These are phyloP conservation scores for Acronicta leporina DNA, from an alignment of 2,888 invertebrate genomes.

Conservation along the genomic window DNA sequence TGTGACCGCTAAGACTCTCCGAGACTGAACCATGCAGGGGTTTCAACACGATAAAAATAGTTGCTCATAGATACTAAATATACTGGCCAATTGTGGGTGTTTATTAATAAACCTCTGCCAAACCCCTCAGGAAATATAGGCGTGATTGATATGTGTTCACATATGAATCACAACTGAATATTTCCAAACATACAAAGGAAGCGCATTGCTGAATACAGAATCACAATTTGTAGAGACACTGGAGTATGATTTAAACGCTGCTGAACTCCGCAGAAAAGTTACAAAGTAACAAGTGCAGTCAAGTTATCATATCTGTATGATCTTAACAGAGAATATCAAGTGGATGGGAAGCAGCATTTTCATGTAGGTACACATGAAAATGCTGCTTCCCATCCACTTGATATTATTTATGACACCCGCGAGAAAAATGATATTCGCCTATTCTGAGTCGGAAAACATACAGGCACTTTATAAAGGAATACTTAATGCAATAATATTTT, in stretches of 20 bases:
- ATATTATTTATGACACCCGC: conserved; percentile 35
- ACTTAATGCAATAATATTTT: neutral
- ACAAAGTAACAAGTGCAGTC: conserved; percentile 19
- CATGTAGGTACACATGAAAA: conserved; percentile 26
- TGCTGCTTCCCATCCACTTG: conserved; percentile 29
- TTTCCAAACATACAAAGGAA: neutral
- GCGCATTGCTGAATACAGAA: neutral
- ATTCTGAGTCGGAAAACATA: conserved; percentile 14
- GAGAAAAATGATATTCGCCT: conserved; percentile 26
- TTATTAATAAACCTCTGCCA: no score
- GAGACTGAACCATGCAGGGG: no score
- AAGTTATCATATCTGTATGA: conserved; percentile 17
- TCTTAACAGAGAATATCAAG: conserved; percentile 24
- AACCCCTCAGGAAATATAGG: no score
- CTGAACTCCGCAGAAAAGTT: conserved; percentile 4
- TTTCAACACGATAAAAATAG: no score
- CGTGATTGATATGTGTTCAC: no score
- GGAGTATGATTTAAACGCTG: conserved; percentile 1
- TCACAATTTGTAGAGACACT: neutral
- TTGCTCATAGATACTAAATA: no score
- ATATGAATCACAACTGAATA: no score
- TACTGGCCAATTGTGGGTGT: no score
- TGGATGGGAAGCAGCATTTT: no score
- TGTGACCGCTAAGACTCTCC: no score
- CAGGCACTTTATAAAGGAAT: conserved; percentile 9